These are phyloP conservation scores for Meteorus colon DNA, from an alignment of 2,888 invertebrate genomes.

Conservation along the genomic window DNA sequence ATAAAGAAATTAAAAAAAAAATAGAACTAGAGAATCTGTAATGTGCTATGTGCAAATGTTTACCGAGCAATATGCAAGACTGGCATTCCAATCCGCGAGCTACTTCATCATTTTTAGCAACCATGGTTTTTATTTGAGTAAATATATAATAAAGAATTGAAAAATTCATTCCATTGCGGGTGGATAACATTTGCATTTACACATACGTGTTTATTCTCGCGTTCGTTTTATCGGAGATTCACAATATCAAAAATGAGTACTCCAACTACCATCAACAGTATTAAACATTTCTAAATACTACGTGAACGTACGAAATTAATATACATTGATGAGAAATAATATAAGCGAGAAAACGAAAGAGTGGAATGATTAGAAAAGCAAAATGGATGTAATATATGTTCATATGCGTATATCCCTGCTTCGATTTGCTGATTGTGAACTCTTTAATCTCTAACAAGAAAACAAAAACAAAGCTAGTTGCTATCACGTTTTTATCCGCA, in stretches of 20 bases:
- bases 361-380: constrained; percentile 16
- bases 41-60: constrained; percentile 14
- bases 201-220: not conserved
- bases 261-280: constrained; percentile 64
- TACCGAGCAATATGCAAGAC: constrained; percentile 5
- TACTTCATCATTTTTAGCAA: not conserved
- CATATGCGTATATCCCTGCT: not conserved
- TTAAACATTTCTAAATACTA: constrained; percentile 68
- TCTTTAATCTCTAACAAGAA: constrained; percentile 20
- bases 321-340: constrained; percentile 7
- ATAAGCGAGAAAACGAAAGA: not conserved
- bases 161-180: constrained; percentile 38
- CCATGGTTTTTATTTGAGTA: not conserved
- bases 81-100: constrained; percentile 34
- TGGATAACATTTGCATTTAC: constrained; percentile 7
- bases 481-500: constrained; percentile 17
- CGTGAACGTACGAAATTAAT: constrained; percentile 40
- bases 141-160: constrained; percentile 7
- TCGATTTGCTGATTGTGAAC: not conserved
- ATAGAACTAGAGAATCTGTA: not conserved
- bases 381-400: constrained; percentile 10
- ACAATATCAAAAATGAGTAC: constrained; percentile 44
- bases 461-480: not conserved
- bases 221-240: not conserved
- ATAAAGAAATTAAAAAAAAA: not conserved